Evolutionary conservation across 2,113 vertebrate species (phyloP).

Genomic region (Redunca redunca): DNA sequence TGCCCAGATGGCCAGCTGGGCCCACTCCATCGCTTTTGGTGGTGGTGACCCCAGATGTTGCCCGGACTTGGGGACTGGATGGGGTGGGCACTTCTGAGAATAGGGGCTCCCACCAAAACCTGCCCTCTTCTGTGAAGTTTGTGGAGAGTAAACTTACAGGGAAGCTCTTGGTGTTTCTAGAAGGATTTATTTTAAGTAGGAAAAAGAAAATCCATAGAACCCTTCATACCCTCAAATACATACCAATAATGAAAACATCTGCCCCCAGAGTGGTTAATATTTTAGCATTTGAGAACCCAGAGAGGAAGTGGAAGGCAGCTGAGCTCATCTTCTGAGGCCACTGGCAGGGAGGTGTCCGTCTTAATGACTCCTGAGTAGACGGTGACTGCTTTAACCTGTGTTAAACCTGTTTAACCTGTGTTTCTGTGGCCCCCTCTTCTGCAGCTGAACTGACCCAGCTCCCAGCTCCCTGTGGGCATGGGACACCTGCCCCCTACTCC

Average conservation of each 20-base stretch:
- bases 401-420: too few relatives aligned
- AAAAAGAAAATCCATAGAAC: background rate
- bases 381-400: rapidly evolving
- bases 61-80: rapidly evolving
- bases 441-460: background rate
- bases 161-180: too few relatives aligned
- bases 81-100: background rate
- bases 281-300: background rate
- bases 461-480: rapidly evolving
- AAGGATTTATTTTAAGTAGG: background rate
- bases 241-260: rapidly evolving
- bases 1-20: background rate
- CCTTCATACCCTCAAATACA: too few relatives aligned
- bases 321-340: background rate
- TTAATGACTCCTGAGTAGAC: background rate
- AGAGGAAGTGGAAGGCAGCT: background rate
- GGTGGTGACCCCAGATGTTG: background rate
- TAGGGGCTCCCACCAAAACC: background rate
- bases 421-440: background rate
- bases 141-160: too few relatives aligned
- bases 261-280: background rate
- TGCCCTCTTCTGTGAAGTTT: rapidly evolving
- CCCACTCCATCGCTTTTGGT: background rate
- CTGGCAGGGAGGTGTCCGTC: background rate
- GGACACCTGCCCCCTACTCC: background rate